Base-by-base conservation (phyloP, 1,140 invertebrate genomes). In the Diachasmimorpha longicaudata region DNA sequence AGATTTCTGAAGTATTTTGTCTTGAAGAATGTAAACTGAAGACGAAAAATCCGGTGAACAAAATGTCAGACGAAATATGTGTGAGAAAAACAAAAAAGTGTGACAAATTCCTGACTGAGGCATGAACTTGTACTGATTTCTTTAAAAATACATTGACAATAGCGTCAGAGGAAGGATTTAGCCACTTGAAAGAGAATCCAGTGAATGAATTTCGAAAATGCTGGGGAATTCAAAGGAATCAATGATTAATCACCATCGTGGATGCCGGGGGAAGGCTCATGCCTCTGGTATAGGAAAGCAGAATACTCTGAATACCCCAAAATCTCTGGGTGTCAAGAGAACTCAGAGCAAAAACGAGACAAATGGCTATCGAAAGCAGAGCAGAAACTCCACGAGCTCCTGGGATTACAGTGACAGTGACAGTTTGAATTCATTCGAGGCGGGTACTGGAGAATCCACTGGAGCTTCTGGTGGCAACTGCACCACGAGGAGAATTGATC, bases 191-290 rank as follows among this genome's bases (percentile, higher is more conserved):
- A 31, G 5, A 52, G 6, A 52, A 4, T 16, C 46, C 13, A 11
- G 48, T 16, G 6, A 46, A 69, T 52, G 10, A 42, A 69, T 25
- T 14, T 1, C 6, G 68, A 69, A 69, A 75, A 71, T 71, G 69
- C 42, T 39, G 13, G 39, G 36, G 42, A 46, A 42, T 21, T 23
- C 58, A 2, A 91, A 89, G 55, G 91, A 91, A 75, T 78, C 81
- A 21, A 48, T 85, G 63, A 89, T 92, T 72, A 89, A 91, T 42
- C 91, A 92, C 77, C 93, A 94, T 83, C 91, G 91, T 79, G 91
- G 92, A 36, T 95, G 93, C 81, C 93, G 91, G 16, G 93, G 93
- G 44, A 93, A 93, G 78, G 91, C 92, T 0, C 93, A 95, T 79
- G 93, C 92, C 8, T 91, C 92, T 70, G 93, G 93, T 5, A 90